phyloP scores from a whole-genome alignment of 2,888 invertebrate species.

The Dendrolimus pini region DNA sequence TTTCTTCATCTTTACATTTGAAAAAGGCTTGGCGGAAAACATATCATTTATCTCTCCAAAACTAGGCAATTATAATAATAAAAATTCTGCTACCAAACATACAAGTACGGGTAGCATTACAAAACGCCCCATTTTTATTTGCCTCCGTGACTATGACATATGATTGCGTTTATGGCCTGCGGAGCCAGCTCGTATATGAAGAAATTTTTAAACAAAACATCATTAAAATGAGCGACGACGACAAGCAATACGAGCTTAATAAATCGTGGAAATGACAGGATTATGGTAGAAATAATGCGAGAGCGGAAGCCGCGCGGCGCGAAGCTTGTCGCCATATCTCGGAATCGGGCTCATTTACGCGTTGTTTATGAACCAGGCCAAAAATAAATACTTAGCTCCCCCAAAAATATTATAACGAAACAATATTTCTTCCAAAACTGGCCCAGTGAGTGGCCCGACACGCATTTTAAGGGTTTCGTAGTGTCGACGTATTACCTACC shows the following conservation, averaged over 20 bases:
- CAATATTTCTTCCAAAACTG: background rate
- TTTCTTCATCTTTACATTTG: no score
- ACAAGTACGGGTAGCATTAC: background rate
- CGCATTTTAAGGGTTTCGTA: no score
- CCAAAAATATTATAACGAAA: slow-evolving; percentile 13
- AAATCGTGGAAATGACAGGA: slow-evolving; percentile 30
- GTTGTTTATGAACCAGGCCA: slow-evolving; percentile 32
- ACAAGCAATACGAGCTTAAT: slow-evolving; percentile 29
- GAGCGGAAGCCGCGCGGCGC: slow-evolving; percentile 19
- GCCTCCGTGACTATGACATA: slow-evolving; percentile 20
- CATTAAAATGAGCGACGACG: slow-evolving; percentile 32
- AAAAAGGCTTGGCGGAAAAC: background rate
- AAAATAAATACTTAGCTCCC: slow-evolving; percentile 24
- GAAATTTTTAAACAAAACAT: slow-evolving; percentile 31
- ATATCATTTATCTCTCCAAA: background rate
- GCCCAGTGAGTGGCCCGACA: no score
- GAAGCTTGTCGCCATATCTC: slow-evolving; percentile 14
- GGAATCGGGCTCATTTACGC: slow-evolving; percentile 27
- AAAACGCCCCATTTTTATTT: slow-evolving; percentile 5
- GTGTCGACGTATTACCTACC: no score
- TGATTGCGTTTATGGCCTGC: slow-evolving; percentile 26
- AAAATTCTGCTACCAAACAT: background rate
- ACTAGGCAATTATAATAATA: background rate
- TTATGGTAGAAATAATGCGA: slow-evolving; percentile 30
- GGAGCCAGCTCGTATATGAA: slow-evolving; percentile 14